A percentile compares a stretch with the other conserved stretches of the same genome.
Conservation (phyloP, 2,113 vertebrate species). For the Chloebia gouldiae region DNA sequence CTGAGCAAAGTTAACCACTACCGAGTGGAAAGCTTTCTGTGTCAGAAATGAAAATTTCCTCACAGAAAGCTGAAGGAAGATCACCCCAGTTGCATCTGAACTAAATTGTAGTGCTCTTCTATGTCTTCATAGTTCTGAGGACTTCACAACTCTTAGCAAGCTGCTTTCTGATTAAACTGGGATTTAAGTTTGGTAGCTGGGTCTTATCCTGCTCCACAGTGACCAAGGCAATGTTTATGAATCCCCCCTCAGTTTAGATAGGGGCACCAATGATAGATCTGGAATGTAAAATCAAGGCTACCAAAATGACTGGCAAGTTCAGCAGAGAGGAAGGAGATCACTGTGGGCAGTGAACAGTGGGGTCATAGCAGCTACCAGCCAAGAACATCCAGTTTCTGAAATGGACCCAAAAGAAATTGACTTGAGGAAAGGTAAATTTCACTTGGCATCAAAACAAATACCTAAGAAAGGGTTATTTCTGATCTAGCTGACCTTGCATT, state of each 20-base stretch:
- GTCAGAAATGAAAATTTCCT: not conserved
- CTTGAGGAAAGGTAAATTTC: not conserved
- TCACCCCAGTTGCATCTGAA: not conserved
- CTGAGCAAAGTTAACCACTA: not conserved
- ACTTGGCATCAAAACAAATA: not conserved
- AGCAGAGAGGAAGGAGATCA: not conserved
- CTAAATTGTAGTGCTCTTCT: not conserved
- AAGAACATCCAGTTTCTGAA: not conserved
- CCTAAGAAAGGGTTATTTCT: not conserved
- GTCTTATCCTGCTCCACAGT: not conserved
- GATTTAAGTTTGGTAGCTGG: not conserved
- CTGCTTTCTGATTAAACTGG: not conserved
- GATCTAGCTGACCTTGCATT: not conserved
- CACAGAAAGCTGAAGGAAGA: not conserved
- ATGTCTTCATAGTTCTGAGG: not conserved
- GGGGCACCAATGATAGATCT: not conserved
- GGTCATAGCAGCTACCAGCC: not conserved
- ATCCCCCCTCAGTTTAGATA: not conserved
- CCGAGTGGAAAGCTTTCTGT: not conserved
- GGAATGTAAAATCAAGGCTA: not conserved
- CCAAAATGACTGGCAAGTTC: not conserved
- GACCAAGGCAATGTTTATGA: not conserved
- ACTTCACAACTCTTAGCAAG: not conserved
- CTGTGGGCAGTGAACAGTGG: not conserved
- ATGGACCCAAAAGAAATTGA: not conserved